Evolutionary conservation across 2,888 invertebrate species (phyloP), one percentile per base, ranked within the genome.

Genomic region (Taphrorychus bicolor): DNA sequence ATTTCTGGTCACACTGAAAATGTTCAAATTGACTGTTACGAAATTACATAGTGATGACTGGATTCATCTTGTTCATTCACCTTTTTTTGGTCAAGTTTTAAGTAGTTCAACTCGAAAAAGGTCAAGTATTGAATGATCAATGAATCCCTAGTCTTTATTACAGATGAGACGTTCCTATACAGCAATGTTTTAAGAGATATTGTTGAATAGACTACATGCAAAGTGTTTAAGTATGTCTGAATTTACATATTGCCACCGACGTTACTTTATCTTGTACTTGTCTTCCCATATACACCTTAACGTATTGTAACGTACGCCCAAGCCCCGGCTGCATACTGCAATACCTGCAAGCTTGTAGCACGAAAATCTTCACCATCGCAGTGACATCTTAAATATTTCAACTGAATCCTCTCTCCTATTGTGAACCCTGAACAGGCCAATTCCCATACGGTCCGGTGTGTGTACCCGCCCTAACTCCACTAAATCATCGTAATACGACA

Each of bases 401-500:
- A 23, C 24, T 48, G 59, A 42, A 59, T 65, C 65, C 52, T 59
- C 59, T n/a, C n/a, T 57, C 48, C 60, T 45, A 67, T 67, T 67
- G 67, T 67, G 54, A 23, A n/a, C n/a, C n/a, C n/a, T n/a, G n/a
- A n/a, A 45, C 53, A 24, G 48, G 17, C 42, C 56, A 41, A 51
- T 68, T 68, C 68, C 63, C 68, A 68, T 63, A 63, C 63, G 68
- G 52, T 5, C 18, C 58, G 23, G 56, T 60, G 59, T n/a, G n/a
- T 66, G 58, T 61, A 60, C 61, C 57, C 53, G 67, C 68, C 68
- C 63, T 56, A 68, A 63, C 68, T 23, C 53, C 54, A 51, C 23
- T 68, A 68, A 68, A 68, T 68, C 68, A 68, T 68, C 68, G 63
- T 68, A 68, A 68, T 68, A 59, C 68, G 68, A 68, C 68, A 59